Percentiles rank a stretch among this genome's conserved stretches.
phyloP scores from a whole-genome alignment of 2,888 invertebrate species.

The Nephrotoma flavescens region DNA sequence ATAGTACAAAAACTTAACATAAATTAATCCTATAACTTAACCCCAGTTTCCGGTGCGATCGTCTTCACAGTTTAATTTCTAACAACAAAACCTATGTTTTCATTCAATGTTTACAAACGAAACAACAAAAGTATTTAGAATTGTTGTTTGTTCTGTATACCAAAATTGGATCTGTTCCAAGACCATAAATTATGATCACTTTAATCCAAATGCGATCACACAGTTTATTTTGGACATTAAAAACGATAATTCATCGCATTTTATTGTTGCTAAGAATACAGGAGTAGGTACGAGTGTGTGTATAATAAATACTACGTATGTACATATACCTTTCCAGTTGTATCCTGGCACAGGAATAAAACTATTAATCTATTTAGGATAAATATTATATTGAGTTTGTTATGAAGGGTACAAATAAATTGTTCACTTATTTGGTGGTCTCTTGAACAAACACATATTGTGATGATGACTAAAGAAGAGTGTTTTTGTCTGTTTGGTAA shows the following conservation, averaged over 20 bases:
- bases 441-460: not conserved
- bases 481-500: not conserved
- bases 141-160: not conserved
- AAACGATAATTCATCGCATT: not conserved
- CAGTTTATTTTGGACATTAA: not conserved
- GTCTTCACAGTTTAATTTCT: not conserved
- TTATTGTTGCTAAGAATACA: not conserved
- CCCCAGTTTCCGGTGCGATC: not conserved
- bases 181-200: not conserved
- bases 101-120: not conserved
- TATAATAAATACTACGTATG: not conserved
- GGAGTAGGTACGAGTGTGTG: not conserved
- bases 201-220: not conserved
- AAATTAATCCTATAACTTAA: not conserved
- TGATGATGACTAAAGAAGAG: not conserved
- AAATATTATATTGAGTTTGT: not conserved
- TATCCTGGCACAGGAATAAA: not conserved
- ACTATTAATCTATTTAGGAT: not conserved
- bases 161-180: not conserved
- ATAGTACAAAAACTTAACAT: too few relatives aligned
- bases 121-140: not conserved
- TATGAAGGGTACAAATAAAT: not conserved
- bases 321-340: not conserved
- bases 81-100: not conserved
- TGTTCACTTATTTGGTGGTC: not conserved